Evolutionary conservation across 2,888 invertebrate genomes (phyloP).

Genomic region (Volucella bombylans): DNA sequence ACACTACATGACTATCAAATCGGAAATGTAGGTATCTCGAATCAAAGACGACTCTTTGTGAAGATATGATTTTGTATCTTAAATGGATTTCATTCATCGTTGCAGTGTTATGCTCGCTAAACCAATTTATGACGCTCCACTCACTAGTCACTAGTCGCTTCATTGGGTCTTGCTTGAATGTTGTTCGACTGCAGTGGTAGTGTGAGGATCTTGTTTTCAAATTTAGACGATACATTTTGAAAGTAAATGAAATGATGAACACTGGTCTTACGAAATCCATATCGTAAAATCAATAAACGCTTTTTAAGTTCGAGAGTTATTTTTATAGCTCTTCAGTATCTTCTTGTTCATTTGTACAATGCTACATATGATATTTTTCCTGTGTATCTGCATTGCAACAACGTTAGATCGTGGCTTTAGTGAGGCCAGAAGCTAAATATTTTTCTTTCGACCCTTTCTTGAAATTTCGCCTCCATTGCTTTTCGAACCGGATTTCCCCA

Average conservation of each 20-base stretch:
- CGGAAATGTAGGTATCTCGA: conserved; percentile 1
- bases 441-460: too few species aligned
- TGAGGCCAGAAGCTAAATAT: too few species aligned
- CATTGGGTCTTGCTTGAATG: conserved; percentile 23
- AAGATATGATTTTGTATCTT: conserved; percentile 30
- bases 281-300: conserved; percentile 12
- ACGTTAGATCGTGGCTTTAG: too few species aligned
- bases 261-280: conserved; percentile 15
- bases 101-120: conserved; percentile 42
- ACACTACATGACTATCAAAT: not conserved
- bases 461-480: too few species aligned
- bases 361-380: too few species aligned
- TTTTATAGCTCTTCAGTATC: too few species aligned
- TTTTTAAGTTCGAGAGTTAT: not conserved
- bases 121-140: conserved; percentile 28
- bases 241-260: conserved; percentile 12
- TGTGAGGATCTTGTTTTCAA: not conserved
- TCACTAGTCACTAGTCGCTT: not conserved
- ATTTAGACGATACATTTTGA: not conserved
- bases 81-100: conserved; percentile 67
- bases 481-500: too few species aligned
- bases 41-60: conserved; percentile 28
- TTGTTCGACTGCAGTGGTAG: conserved; percentile 7
- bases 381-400: too few species aligned
- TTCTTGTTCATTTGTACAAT: too few species aligned